Evolutionary conservation across 2,113 vertebrate species (phyloP).

Genomic region (Patagioenas fasciata): DNA sequence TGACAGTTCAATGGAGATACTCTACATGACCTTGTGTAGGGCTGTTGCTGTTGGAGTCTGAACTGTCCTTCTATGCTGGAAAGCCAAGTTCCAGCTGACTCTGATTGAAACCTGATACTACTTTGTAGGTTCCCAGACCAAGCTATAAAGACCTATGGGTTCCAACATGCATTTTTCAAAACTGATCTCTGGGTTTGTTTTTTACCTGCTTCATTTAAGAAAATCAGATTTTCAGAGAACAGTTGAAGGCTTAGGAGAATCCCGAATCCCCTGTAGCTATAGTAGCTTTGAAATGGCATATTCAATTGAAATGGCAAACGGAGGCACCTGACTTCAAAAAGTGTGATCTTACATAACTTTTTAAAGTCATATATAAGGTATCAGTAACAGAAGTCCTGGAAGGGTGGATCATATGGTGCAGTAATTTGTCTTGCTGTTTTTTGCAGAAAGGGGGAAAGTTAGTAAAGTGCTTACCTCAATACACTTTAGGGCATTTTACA

Average conservation of each 20-base stretch:
- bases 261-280: neutral
- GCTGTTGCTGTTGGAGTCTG: neutral
- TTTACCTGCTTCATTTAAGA: neutral
- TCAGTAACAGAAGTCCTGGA: neutral
- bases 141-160: accelerated
- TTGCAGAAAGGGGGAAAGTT: neutral
- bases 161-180: neutral
- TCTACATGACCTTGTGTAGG: neutral
- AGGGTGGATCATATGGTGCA: neutral
- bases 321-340: neutral
- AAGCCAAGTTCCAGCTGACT: neutral
- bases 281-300: neutral
- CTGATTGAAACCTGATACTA: neutral
- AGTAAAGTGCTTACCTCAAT: neutral
- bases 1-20: neutral
- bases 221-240: neutral
- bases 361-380: neutral
- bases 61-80: neutral
- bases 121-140: neutral
- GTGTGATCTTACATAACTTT: neutral
- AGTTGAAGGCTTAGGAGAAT: neutral
- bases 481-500: neutral
- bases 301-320: neutral
- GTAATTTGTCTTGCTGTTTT: neutral
- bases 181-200: neutral